Percentiles rank a stretch among this genome's conserved stretches.
phyloP scores from a whole-genome alignment of 2,797 vertebrate genomes.

The Pyrrhura leucotis region DNA sequence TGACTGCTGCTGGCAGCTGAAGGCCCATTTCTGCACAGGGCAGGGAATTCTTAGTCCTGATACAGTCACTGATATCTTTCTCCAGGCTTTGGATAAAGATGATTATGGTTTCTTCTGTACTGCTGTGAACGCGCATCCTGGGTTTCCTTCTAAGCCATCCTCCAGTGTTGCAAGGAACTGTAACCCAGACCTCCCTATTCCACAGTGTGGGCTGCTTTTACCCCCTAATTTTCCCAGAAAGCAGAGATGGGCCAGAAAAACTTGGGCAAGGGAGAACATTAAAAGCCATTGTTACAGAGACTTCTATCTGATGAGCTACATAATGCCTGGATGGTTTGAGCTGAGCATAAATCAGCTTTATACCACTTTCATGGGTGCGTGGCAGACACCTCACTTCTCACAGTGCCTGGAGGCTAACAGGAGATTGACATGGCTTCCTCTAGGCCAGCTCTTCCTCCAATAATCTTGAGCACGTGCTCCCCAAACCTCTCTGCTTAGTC shows the following conservation, averaged over 20 bases:
- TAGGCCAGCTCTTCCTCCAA: background rate
- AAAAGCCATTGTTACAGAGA: background rate
- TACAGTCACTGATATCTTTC: accelerated
- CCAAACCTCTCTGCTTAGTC: background rate
- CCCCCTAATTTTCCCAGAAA: background rate
- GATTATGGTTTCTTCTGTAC: background rate
- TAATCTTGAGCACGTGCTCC: background rate
- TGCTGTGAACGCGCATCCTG: accelerated
- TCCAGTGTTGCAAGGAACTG: background rate
- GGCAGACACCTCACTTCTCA: background rate
- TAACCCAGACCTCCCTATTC: background rate
- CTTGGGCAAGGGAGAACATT: accelerated
- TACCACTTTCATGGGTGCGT: background rate
- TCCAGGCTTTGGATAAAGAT: background rate
- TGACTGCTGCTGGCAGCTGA: background rate
- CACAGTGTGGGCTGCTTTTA: background rate
- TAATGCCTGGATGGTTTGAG: background rate
- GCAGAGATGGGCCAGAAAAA: background rate
- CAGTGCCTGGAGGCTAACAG: background rate
- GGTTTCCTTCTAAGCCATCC: background rate
- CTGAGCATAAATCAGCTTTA: background rate
- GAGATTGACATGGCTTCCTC: background rate
- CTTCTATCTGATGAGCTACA: background rate
- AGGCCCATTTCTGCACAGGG: background rate
- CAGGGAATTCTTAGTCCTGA: background rate